These are phyloP conservation scores for Cyclophora albipunctata DNA, from an alignment of 2,888 invertebrate species.

Conservation along the genomic window DNA sequence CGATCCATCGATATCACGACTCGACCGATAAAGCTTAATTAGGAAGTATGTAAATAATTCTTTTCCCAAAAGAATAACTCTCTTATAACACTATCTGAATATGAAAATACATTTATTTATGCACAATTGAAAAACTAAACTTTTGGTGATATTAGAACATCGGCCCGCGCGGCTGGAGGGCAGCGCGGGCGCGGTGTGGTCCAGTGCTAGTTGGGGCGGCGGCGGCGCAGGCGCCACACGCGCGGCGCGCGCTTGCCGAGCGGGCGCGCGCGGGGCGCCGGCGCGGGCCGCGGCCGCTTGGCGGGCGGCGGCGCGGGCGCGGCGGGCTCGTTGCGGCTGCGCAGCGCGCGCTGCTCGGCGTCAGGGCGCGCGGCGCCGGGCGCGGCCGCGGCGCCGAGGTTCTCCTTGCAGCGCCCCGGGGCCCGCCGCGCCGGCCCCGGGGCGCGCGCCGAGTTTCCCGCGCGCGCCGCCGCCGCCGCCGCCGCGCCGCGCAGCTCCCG, in stretches of 20 bases:
- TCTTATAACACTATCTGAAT: constrained; percentile 34
- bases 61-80: constrained; percentile 73
- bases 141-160: constrained; percentile 30
- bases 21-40: constrained; percentile 44
- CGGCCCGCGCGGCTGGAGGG: constrained; percentile 5
- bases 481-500: constrained; percentile 38
- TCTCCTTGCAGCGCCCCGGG: constrained; percentile 67
- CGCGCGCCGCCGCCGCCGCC: constrained; percentile 33
- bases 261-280: constrained; percentile 24
- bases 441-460: constrained; percentile 64
- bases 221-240: constrained; percentile 47
- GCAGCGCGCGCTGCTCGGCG: constrained; percentile 29
- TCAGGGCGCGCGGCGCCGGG: constrained; percentile 30
- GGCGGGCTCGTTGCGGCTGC: constrained; percentile 41
- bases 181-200: constrained; percentile 8
- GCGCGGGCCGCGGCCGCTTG: constrained; percentile 26
- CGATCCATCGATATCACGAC: constrained; percentile 18
- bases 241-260: constrained; percentile 28
- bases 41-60: constrained; percentile 61
- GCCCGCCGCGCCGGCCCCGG: constrained; percentile 55
- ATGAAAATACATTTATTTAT: constrained; percentile 37
- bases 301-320: constrained; percentile 25
- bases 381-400: constrained; percentile 52
- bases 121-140: constrained; percentile 42
- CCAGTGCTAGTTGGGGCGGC: constrained; percentile 53